Evolutionary conservation across 1,140 invertebrate species (phyloP).

Genomic region (Panagrolaimus sp.): DNA sequence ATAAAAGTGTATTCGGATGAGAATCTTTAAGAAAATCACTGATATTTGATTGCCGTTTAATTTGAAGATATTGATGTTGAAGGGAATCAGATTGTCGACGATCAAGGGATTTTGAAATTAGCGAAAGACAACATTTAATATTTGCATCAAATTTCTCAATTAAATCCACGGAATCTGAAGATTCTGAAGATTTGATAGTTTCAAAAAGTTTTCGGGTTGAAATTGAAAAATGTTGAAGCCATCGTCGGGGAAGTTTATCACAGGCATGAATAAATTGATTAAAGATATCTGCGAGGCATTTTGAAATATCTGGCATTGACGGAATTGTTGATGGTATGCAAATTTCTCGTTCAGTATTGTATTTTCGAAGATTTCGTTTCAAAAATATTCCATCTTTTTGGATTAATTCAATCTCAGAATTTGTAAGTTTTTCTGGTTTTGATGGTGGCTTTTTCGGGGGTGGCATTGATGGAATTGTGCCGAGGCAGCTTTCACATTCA

Average conservation of each 20-base stretch:
- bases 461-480: constrained; percentile 22
- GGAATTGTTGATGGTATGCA: background rate
- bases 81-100: background rate
- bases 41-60: background rate
- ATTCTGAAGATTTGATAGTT: background rate
- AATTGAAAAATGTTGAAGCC: background rate
- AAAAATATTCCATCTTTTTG: constrained; percentile 18
- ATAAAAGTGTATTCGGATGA: background rate
- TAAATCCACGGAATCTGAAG: background rate
- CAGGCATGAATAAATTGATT: background rate
- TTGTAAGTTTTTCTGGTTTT: constrained; percentile 13
- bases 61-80: background rate
- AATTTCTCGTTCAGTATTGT: background rate
- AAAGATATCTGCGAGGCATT: background rate
- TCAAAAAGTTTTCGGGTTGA: background rate
- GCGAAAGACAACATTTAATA: constrained; percentile 31
- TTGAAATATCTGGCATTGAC: background rate
- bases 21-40: background rate
- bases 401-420: constrained; percentile 3
- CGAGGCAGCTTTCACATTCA: constrained; percentile 8
- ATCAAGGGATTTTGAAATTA: background rate
- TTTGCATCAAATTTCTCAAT: constrained; percentile 23
- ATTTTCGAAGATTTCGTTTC: constrained; percentile 23
- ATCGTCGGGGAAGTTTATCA: background rate
- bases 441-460: background rate